Conservation (phyloP, 2,888 invertebrate species). For the Limnephilus rhombicus region DNA sequence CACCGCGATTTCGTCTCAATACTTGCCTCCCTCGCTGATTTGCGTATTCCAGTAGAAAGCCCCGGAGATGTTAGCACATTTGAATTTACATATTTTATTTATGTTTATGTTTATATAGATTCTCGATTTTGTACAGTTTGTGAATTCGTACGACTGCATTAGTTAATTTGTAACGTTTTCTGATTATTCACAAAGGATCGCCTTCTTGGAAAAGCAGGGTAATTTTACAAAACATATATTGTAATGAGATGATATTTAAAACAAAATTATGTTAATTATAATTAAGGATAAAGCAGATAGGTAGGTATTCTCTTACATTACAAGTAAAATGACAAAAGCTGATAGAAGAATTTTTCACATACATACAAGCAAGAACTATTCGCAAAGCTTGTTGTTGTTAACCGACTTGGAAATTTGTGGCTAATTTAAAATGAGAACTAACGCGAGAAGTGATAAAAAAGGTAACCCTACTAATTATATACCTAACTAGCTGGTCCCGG, state of each 20-base stretch:
- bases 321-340: too few species aligned
- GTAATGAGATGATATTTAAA: neutral
- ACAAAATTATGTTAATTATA: neutral
- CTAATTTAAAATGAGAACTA: too few species aligned
- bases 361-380: neutral
- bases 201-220: neutral
- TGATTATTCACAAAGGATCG: neutral
- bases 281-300: neutral
- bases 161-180: conserved; percentile 24
- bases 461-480: too few species aligned
- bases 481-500: too few species aligned
- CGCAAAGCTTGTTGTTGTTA: too few species aligned
- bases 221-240: neutral
- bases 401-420: too few species aligned
- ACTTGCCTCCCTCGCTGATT: conserved; percentile 37
- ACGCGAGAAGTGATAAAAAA: too few species aligned
- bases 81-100: neutral
- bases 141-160: conserved; percentile 10
- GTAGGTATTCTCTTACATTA: neutral
- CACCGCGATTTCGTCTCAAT: conserved; percentile 47
- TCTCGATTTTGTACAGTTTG: neutral
- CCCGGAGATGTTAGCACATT: neutral
- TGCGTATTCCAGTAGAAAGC: conserved; percentile 38
- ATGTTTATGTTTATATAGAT: neutral
- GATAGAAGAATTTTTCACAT: neutral